Percentiles rank a stretch among this genome's conserved stretches.
Conservation (phyloP, 2,113 vertebrate genomes). For the Muscicapa adusta region DNA sequence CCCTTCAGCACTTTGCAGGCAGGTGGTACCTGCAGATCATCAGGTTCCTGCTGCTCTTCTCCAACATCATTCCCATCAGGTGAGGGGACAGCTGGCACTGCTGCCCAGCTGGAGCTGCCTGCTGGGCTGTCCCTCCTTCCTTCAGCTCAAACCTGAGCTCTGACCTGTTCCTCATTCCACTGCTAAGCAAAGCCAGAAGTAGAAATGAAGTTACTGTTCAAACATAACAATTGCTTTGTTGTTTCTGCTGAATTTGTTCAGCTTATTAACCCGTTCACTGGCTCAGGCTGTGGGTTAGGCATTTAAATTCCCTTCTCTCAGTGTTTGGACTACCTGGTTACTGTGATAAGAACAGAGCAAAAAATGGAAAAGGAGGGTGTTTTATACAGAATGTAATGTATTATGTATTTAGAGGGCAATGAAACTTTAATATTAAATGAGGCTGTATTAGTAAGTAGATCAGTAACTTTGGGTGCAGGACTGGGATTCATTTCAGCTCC, state of each 20-base stretch:
- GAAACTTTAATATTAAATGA: not conserved
- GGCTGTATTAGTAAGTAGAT: not conserved
- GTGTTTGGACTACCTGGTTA: not conserved
- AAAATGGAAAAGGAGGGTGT: not conserved
- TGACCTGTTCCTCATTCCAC: not conserved
- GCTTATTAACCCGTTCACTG: not conserved
- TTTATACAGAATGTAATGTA: not conserved
- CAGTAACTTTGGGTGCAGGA: not conserved
- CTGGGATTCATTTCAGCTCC: not conserved
- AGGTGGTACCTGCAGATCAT: conserved; percentile 98
- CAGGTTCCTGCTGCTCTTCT: conserved; percentile 93
- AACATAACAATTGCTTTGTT: not conserved
- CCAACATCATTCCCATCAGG: conserved; percentile 98
- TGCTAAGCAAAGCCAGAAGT: not conserved
- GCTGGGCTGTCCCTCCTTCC: not conserved
- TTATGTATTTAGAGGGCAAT: not conserved
- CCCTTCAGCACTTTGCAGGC: conserved; percentile 93
- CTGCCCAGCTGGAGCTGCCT: not conserved
- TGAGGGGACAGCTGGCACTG: not conserved
- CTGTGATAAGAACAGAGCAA: not conserved
- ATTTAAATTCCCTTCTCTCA: not conserved
- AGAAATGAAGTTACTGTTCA: not conserved
- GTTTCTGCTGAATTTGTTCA: not conserved
- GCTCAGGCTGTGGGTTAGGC: not conserved
- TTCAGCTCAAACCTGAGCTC: not conserved